A percentile compares a stretch with the other conserved stretches of the same genome.
Conservation (phyloP, 2,797 vertebrate genomes). For the Thunnus albacares region DNA sequence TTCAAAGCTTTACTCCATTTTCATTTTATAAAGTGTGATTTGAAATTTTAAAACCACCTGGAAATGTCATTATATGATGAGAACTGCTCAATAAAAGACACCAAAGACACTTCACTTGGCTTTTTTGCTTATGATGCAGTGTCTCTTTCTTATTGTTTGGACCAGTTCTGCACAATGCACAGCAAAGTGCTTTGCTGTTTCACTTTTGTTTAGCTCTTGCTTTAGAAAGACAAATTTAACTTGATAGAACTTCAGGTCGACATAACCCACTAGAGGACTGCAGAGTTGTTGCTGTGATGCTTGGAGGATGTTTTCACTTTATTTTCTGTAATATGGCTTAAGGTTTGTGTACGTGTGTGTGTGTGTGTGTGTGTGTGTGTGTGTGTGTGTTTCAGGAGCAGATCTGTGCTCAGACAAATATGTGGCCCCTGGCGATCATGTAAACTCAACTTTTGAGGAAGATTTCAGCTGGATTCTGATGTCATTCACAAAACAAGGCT, state of each 20-base stretch:
- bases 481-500: not conserved
- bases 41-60: slow-evolving; percentile 22
- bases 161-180: slow-evolving; percentile 6
- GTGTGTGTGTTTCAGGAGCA: slow-evolving; percentile 39
- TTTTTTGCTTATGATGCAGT: slow-evolving; percentile 2
- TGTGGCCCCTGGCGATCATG: slow-evolving; percentile 7
- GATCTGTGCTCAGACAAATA: slow-evolving; percentile 24
- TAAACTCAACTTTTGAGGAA: slow-evolving; percentile 10
- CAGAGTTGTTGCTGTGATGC: slow-evolving; percentile 21
- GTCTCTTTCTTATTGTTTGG: slow-evolving; percentile 7
- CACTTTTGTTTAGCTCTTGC: slow-evolving; percentile 28
- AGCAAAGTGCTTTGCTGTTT: slow-evolving; percentile 4
- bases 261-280: slow-evolving; percentile 7
- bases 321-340: slow-evolving; percentile 33
- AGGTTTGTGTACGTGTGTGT: slow-evolving; percentile 39
- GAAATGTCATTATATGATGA: slow-evolving; percentile 11
- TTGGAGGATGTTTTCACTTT: slow-evolving; percentile 37
- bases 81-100: slow-evolving; percentile 21
- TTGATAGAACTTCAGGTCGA: slow-evolving; percentile 27
- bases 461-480: not conserved
- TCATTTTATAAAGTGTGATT: slow-evolving; percentile 9
- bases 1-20: slow-evolving; percentile 4
- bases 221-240: slow-evolving; percentile 42
- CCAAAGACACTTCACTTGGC: not conserved
- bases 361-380: slow-evolving; percentile 47